Evolutionary conservation across 2,888 invertebrate species (phyloP), one percentile per base, ranked within the genome.

Genomic region (Axea sp.): DNA sequence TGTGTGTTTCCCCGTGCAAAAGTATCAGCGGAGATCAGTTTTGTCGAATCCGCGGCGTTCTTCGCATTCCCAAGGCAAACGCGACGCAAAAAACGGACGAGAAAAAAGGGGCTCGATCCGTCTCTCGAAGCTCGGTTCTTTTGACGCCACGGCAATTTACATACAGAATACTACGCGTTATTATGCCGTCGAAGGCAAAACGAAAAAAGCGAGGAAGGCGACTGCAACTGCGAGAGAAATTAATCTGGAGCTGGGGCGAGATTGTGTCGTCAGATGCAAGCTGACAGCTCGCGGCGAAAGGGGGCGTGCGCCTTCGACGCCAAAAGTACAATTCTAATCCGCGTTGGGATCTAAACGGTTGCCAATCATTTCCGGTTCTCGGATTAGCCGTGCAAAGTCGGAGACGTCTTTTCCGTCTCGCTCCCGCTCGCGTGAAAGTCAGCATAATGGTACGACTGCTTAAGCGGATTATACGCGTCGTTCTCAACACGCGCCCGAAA

Each of bases 311-410:
- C 73, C 67, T 69, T 71, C 62, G 53, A 67, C 60, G 74, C 60
- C 71, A 49, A 62, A 76, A 72, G 65, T 73, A 81, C 80, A 81
- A 82, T 81, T 81, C 81, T 83, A 82, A 83, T 82, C 82, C 82
- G 75, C 75, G 76, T 71, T 69, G 77, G 81, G 80, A 84, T 87
- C 87, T 87, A 87, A 87, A 87, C 87, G 87, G 85, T 87, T 87
- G 87, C 86, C 87, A 86, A 87, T 87, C 87, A 86, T 87, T 87
- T 87, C 87, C 87, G 87, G 87, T 87, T 87, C 79, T 86, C 82
- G 86, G 87, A 87, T 87, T 87, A 87, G 82, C 80, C 79, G 79
- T 19, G n/a, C n/a, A n/a, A n/a, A n/a, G n/a, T n/a, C n/a, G n/a
- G n/a, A n/a, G 62, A 51, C 39, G 55, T 71, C 35, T 19, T 64